These are phyloP conservation scores for Leptodactylus fallax DNA, from an alignment of 2,797 vertebrate species.

Conservation along the genomic window DNA sequence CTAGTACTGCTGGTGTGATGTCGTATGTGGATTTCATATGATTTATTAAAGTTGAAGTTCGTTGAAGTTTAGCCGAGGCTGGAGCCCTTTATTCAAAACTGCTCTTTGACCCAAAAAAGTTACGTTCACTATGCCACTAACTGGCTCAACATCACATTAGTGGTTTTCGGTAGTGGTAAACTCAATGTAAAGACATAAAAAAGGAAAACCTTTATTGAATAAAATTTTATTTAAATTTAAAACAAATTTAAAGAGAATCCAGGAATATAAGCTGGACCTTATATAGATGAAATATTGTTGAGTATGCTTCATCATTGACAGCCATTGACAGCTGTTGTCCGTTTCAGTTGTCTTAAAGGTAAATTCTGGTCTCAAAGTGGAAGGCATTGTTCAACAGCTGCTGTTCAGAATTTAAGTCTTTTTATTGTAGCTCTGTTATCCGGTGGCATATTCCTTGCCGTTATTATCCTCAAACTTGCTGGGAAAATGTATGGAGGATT, in stretches of 20 bases:
- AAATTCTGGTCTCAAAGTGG: conserved; percentile 84
- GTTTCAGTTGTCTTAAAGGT: conserved; percentile 81
- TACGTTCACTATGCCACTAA: no score
- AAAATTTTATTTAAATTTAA: background rate
- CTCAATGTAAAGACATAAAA: background rate
- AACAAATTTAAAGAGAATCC: background rate
- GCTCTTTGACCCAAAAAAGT: no score
- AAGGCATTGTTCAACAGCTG: conserved; percentile 78
- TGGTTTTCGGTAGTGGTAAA: no score
- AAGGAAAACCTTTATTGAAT: background rate
- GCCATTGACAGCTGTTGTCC: conserved; percentile 56
- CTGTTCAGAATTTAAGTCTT: conserved; percentile 75
- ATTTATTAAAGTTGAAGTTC: no score
- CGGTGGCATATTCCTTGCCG: conserved; percentile 80
- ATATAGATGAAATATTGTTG: background rate
- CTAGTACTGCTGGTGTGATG: no score
- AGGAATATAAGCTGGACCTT: background rate
- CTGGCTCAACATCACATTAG: no score
- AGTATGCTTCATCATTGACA: conserved; percentile 12
- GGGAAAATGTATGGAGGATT: conserved; percentile 85
- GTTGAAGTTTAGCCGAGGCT: no score
- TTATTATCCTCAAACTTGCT: conserved; percentile 79
- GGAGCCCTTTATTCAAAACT: no score
- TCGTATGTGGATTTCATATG: no score
- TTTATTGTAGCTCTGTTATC: conserved; percentile 76